Conservation (phyloP, 2,113 vertebrate species). For the Thalassarche chlororhynchos region DNA sequence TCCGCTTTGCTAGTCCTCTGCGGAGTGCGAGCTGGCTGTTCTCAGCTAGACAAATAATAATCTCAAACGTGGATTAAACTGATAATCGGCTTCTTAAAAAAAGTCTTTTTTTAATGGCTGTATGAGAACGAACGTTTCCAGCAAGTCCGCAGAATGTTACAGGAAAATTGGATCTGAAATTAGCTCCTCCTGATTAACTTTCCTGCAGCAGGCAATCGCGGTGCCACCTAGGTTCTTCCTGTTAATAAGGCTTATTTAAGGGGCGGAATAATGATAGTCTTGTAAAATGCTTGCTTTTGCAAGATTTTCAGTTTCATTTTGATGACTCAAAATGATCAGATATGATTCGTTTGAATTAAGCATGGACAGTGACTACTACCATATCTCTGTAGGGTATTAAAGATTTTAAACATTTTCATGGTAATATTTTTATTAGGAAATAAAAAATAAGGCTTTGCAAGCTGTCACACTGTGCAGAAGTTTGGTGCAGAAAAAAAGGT, state of each 20-base stretch:
- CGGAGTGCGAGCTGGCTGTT: background rate
- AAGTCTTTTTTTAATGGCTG: background rate
- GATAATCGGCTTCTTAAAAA: background rate
- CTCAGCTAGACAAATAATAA: background rate
- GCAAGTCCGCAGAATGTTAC: background rate
- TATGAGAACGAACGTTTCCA: background rate
- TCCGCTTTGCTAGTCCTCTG: background rate
- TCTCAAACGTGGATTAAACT: background rate
- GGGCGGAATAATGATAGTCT: background rate
- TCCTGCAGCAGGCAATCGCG: background rate
- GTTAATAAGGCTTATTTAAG: background rate
- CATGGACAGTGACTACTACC: background rate
- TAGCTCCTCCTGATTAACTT: constrained; percentile 16
- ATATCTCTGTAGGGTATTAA: background rate
- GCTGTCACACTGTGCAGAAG: background rate
- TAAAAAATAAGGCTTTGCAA: background rate
- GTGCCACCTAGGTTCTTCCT: background rate
- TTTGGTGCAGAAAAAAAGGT: background rate
- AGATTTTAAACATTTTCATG: background rate
- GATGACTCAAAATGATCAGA: background rate
- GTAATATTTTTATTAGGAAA: background rate
- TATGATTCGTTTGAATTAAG: background rate
- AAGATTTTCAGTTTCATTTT: background rate
- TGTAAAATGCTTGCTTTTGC: background rate
- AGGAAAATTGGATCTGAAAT: background rate